phyloP scores from a whole-genome alignment of 2,888 invertebrate species.

The Stenoptilia bipunctidactyla region DNA sequence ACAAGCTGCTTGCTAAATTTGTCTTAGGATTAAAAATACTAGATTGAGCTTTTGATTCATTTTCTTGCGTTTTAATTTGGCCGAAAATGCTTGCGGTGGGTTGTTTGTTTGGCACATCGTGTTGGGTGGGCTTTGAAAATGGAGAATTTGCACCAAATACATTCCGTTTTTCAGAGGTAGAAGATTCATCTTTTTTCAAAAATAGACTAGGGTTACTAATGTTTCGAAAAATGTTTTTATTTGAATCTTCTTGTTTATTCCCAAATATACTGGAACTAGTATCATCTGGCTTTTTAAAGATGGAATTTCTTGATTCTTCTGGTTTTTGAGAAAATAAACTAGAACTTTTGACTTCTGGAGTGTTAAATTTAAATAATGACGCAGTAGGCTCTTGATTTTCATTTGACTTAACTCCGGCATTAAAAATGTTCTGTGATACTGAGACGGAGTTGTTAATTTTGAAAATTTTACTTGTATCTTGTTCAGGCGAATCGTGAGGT shows the following conservation, averaged over 20 bases:
- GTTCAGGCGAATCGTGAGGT: conserved; percentile 29
- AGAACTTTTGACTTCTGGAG: not conserved
- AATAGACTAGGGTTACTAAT: conserved; percentile 21
- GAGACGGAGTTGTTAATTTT: conserved; percentile 5
- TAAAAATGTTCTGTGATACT: not conserved
- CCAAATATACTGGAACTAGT: conserved; percentile 11
- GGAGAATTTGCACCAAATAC: conserved; percentile 12
- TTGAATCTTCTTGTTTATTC: conserved; percentile 12
- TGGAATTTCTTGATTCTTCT: too few species aligned
- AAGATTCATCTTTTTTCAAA: conserved; percentile 9
- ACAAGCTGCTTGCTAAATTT: conserved; percentile 16
- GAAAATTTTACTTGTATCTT: conserved; percentile 8
- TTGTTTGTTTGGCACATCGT: not conserved
- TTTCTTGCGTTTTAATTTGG: conserved; percentile 11
- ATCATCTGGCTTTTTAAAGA: too few species aligned
- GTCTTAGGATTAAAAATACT: conserved; percentile 31
- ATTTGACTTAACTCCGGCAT: not conserved
- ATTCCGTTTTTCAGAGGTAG: conserved; percentile 10
- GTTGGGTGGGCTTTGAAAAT: not conserved
- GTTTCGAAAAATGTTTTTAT: conserved; percentile 18
- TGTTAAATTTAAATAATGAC: not conserved
- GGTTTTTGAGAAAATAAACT: too few species aligned
- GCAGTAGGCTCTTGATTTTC: not conserved
- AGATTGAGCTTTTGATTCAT: conserved; percentile 21
- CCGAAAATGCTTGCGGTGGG: not conserved